These are phyloP conservation scores for Calliphora vomitoria DNA, from an alignment of 2,888 invertebrate species.

Conservation along the genomic window DNA sequence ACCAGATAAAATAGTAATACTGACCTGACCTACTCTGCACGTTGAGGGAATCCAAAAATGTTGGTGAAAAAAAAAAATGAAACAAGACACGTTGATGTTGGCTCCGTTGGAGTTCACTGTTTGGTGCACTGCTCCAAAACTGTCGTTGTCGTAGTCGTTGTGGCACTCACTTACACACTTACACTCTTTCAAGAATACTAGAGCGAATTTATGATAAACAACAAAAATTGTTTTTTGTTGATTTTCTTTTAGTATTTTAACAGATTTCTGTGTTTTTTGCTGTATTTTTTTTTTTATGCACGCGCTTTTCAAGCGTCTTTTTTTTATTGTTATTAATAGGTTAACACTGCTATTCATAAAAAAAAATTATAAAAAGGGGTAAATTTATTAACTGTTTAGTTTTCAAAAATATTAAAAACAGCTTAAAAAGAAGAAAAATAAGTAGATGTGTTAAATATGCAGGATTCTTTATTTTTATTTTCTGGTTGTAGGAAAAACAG, in stretches of 20 bases:
- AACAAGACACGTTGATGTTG: constrained; percentile 45
- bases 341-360: not conserved
- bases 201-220: constrained; percentile 50
- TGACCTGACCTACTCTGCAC: constrained; percentile 72
- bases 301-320: constrained; percentile 57
- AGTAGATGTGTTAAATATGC: not conserved
- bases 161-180: constrained; percentile 6
- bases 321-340: not conserved
- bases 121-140: constrained; percentile 71
- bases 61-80: constrained; percentile 26
- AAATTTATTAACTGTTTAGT: not conserved
- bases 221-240: constrained; percentile 15
- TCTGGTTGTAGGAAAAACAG: not conserved
- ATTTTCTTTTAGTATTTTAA: constrained; percentile 13
- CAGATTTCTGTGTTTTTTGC: not conserved
- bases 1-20: constrained; percentile 67
- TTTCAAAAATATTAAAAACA: not conserved
- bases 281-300: not conserved
- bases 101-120: constrained; percentile 68
- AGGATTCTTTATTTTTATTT: not conserved
- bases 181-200: not conserved
- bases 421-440: constrained; percentile 16
- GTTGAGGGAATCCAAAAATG: constrained; percentile 46
- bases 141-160: constrained; percentile 45
- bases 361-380: too few relatives aligned